phyloP scores from a whole-genome alignment of 2,797 vertebrate species.

The Oreochromis mossambicus region DNA sequence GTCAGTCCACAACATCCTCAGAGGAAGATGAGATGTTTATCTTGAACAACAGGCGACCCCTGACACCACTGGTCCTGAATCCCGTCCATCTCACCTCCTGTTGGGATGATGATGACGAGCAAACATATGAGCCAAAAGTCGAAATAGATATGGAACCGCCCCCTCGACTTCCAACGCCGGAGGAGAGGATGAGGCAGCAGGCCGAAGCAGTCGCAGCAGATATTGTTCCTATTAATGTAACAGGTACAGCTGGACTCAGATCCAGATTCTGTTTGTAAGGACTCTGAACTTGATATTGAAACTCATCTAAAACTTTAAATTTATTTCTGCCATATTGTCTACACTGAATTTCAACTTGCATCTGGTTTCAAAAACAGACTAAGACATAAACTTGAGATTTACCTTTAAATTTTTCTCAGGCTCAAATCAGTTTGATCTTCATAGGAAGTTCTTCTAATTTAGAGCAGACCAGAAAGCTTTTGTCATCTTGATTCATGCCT shows the following conservation, averaged over 20 bases:
- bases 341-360: not conserved
- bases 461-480: not conserved
- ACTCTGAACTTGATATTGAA: not conserved
- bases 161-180: slow-evolving; percentile 88
- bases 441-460: not conserved
- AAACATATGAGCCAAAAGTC: not conserved
- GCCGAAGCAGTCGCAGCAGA: slow-evolving; percentile 83
- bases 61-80: slow-evolving; percentile 65
- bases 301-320: not conserved
- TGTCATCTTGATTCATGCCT: not conserved
- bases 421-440: not conserved
- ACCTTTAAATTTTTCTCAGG: not conserved
- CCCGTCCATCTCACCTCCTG: slow-evolving; percentile 14
- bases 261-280: not conserved
- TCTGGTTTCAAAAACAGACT: not conserved
- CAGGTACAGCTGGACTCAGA: slow-evolving; percentile 50
- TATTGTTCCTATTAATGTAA: slow-evolving; percentile 86
- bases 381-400: not conserved
- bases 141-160: slow-evolving; percentile 73
- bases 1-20: slow-evolving; percentile 65
- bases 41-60: slow-evolving; percentile 48
- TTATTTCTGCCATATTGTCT: not conserved
- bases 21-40: slow-evolving; percentile 66
- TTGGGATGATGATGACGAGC: slow-evolving; percentile 69
- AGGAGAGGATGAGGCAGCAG: slow-evolving; percentile 90